Base-by-base conservation (phyloP, 2,113 vertebrate genomes). In the Etheostoma cragini region DNA sequence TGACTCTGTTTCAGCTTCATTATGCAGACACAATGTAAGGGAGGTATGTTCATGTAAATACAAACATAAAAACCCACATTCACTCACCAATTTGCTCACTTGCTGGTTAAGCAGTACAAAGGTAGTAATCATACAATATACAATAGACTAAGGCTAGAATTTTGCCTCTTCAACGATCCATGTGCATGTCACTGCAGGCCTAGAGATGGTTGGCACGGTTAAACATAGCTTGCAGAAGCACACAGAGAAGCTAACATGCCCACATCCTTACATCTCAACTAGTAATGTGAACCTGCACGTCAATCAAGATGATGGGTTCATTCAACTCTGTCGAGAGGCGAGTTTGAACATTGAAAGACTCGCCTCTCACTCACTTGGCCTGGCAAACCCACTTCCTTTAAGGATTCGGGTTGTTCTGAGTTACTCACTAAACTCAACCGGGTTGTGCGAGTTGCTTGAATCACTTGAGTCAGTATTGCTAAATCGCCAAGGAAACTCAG, bases 1-100 rank as follows among this genome's bases (percentile, higher is more conserved):
- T 70, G 63, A 14, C 66, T 82, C 56, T 35, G 52, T 38, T 76
- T 65, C 72, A 76, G 60, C 56, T 60, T 45, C 50, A 76, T 53
- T 64, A 72, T 60, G 50, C 24, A 60, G 4, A 35, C 22, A 52
- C 10, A 69, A 74, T 14, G 0, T 3, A 21, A 30, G 49, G 10
- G n/a, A 30, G 61, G 38, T 49, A 2, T 35, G 46, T 62, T 63
- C 4, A 35, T 35, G 19, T 38, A 5, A 35, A 50, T 8, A 22
- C 1, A 52, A 30, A 30, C 13, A 35, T 38, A n/a, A 61, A 63
- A 56, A 5, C 17, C 30, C 17, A 61, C 15, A n/a, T 67, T 74
- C 33, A 35, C 54, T 49, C 3, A 52, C 22, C n/a, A 35, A 22
- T 65, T 54, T 6, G 3, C 52, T 19, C 0, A 4, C n/a, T 50